A percentile compares a stretch with the other conserved stretches of the same genome.
Evolutionary conservation across 2,113 vertebrate genomes (phyloP).

Genomic region (Fregetta grallaria): DNA sequence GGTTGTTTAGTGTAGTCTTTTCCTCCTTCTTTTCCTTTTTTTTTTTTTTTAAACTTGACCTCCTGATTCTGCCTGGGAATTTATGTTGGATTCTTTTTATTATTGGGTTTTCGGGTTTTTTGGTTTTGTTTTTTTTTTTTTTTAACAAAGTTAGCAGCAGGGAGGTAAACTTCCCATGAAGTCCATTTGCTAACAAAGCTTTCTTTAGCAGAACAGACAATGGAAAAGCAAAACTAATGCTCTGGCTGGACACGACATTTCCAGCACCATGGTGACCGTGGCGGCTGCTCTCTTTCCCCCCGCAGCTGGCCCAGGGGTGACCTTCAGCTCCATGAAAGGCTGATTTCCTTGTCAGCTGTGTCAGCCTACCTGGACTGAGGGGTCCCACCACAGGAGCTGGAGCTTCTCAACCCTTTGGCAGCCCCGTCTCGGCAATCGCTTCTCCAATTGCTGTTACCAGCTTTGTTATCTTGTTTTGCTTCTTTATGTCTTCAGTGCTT

Average conservation of each 20-base stretch:
- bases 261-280: neutral
- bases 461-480: neutral
- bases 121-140: no score
- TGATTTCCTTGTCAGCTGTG: neutral
- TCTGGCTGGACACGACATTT: neutral
- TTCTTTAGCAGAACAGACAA: constrained; percentile 20
- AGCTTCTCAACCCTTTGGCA: neutral
- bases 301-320: neutral
- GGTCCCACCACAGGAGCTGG: neutral
- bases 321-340: constrained; percentile 2
- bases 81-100: neutral
- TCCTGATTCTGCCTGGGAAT: constrained; percentile 11
- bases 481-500: neutral
- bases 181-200: constrained; percentile 5
- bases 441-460: neutral
- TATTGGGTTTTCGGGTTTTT: neutral
- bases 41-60: neutral
- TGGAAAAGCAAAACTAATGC: neutral
- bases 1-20: neutral
- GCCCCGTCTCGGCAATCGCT: neutral
- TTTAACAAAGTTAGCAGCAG: constrained; percentile 1
- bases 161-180: constrained; percentile 3
- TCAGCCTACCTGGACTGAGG: neutral
- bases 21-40: neutral
- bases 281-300: neutral